Conservation (phyloP, 2,797 vertebrate genomes). For the Chelon labrosus region DNA sequence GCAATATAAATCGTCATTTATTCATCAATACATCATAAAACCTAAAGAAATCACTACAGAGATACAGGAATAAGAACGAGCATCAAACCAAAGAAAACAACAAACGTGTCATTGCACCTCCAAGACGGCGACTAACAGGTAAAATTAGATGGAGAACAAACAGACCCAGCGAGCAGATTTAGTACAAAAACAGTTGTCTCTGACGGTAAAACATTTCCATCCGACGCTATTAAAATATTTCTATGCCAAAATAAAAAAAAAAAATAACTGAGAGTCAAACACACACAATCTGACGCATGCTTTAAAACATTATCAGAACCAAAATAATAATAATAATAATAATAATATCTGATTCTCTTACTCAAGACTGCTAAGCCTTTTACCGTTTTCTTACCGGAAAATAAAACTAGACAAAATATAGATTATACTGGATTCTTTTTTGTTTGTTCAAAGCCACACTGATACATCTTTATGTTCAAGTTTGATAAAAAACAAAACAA, state of each 20-base stretch:
- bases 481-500: slow-evolving; percentile 77
- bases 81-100: slow-evolving; percentile 69
- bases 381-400: slow-evolving; percentile 85
- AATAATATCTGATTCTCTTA: slow-evolving; percentile 75
- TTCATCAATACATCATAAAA: slow-evolving; percentile 77
- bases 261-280: slow-evolving; percentile 64
- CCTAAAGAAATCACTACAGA: slow-evolving; percentile 77
- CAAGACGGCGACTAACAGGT: slow-evolving; percentile 75
- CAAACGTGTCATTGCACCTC: slow-evolving; percentile 77
- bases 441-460: slow-evolving; percentile 89
- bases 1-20: slow-evolving; percentile 72
- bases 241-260: slow-evolving; percentile 73
- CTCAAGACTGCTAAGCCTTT: slow-evolving; percentile 94
- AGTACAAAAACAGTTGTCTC: slow-evolving; percentile 74
- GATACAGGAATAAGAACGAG: slow-evolving; percentile 77
- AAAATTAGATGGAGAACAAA: slow-evolving; percentile 73
- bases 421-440: slow-evolving; percentile 78
- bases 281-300: slow-evolving; percentile 78
- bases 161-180: slow-evolving; percentile 72
- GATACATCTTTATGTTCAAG: slow-evolving; percentile 81
- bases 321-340: slow-evolving; percentile 71
- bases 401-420: slow-evolving; percentile 88
- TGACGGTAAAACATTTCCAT: slow-evolving; percentile 74
- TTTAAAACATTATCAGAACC: slow-evolving; percentile 79
- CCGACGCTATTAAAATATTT: slow-evolving; percentile 78